Conservation (phyloP, 2,113 vertebrate species). For the Urocynchramus pylzowi region DNA sequence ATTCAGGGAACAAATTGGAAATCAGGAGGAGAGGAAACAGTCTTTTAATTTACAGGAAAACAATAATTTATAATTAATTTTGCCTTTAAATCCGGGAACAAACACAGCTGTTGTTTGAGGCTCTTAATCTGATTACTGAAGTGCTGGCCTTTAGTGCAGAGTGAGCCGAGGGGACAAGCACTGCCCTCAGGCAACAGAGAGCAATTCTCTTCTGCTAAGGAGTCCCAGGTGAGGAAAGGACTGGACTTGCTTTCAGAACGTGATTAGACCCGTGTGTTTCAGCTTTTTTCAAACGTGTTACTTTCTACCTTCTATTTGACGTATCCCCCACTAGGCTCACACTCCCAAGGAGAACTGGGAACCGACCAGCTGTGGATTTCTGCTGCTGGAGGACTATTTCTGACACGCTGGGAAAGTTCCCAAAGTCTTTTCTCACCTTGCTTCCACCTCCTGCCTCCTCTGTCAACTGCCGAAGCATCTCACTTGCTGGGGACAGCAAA, state of each 20-base stretch:
- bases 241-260: neutral
- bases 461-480: neutral
- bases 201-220: neutral
- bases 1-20: conserved; percentile 54
- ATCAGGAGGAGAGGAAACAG: conserved; percentile 20
- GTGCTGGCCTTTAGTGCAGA: conserved; percentile 2
- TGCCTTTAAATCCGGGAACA: conserved; percentile 69
- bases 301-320: neutral
- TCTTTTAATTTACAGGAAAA: conserved; percentile 69
- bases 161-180: neutral
- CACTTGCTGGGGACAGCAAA: neutral
- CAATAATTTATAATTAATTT: conserved; percentile 69
- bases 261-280: neutral
- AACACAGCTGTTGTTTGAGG: conserved; percentile 72
- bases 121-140: conserved; percentile 69
- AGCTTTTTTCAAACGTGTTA: neutral
- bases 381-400: neutral
- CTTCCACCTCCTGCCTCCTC: neutral
- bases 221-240: neutral
- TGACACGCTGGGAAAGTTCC: conserved; percentile 27
- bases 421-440: conserved; percentile 28
- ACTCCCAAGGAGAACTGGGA: neutral
- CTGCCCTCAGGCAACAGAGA: neutral
- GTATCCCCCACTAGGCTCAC: neutral
- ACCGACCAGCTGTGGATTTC: neutral